A percentile compares a stretch with the other conserved stretches of the same genome.
Conservation (phyloP, 2,888 invertebrate genomes). For the Stenoptilia bipunctidactyla region DNA sequence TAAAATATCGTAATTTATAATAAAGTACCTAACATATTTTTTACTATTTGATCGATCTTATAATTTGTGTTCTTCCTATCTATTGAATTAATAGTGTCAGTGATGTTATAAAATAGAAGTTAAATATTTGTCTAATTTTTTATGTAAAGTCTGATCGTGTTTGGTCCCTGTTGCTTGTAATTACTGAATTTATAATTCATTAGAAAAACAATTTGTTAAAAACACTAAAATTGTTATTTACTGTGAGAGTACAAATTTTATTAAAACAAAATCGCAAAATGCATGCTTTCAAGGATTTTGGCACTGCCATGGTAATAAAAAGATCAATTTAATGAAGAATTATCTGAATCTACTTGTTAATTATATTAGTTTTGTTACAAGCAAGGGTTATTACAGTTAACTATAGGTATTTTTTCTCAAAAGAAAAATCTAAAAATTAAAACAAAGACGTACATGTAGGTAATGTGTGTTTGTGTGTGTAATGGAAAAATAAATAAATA, state of each 20-base stretch:
- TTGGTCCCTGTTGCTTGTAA: constrained; percentile 71
- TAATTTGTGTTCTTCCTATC: constrained; percentile 23
- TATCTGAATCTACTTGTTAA: constrained; percentile 41
- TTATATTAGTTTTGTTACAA: constrained; percentile 68
- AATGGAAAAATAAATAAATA: constrained; percentile 23
- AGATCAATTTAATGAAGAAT: constrained; percentile 2
- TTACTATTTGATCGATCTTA: constrained; percentile 30
- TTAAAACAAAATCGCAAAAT: constrained; percentile 15
- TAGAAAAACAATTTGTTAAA: constrained; percentile 27
- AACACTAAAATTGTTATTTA: not conserved
- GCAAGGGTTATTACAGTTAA: constrained; percentile 63
- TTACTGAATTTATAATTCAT: constrained; percentile 40
- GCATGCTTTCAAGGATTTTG: constrained; percentile 6
- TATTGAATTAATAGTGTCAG: constrained; percentile 38
- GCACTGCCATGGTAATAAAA: constrained; percentile 19
- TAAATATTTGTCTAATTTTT: constrained; percentile 28
- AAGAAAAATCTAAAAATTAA: too few relatives aligned
- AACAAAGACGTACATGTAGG: not conserved
- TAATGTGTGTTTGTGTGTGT: not conserved
- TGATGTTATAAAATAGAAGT: constrained; percentile 51
- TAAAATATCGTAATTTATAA: constrained; percentile 38
- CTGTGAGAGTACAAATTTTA: not conserved
- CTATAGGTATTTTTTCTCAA: too few relatives aligned
- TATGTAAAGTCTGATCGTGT: constrained; percentile 44
- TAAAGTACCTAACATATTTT: constrained; percentile 37